Base-by-base conservation (phyloP, 2,113 vertebrate genomes). In the Oriolus oriolus region DNA sequence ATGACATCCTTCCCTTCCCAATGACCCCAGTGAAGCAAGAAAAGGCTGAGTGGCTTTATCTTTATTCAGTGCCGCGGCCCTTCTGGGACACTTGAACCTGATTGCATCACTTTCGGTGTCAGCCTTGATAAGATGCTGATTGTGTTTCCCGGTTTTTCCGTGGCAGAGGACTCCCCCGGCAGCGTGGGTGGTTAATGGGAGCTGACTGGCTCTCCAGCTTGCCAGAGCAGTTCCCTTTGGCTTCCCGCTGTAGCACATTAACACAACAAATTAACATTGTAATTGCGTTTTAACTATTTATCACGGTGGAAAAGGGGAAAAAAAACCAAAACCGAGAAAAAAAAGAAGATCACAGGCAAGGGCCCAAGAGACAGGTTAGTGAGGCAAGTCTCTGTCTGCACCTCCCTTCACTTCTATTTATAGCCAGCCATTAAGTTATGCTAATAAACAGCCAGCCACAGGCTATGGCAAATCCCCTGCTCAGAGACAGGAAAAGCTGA, bases 221-320 rank as follows among this genome's bases (percentile, higher is more conserved):
- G 83, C 61, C 87, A 90, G 93, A 42, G 74, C 82, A 26, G 68
- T 5, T 92, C 91, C 88, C 54, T 66, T 92, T 35, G 91, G 79
- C 96, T 96, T 95, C 95, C 97, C 84, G 98, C 98, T 96, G 97
- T 3, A 95, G 93, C 89, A 82, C 92, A 97, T 98, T 97, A 97
- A 68, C 21, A 59, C 89, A 84, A 88, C 98, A 99, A 98, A 99
- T 99, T 99, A 99, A 98, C 99, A 98, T 98, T 87, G 95, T 98
- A 99, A 99, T 99, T 99, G 99, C 98, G 97, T 99, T 98, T 98
- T 98, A 97, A 97, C 97, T 97, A 97, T 98, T 98, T 97, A 96
- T 97, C 97, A 94, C 92, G 87, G 95, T 96, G 98, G 90, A 85
- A 93, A 92, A 65, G 95, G 9, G 2, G 0, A 2, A 1, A 4